These are phyloP conservation scores for Drosophila micromelanica DNA, from an alignment of 1,140 invertebrate genomes.

Conservation along the genomic window DNA sequence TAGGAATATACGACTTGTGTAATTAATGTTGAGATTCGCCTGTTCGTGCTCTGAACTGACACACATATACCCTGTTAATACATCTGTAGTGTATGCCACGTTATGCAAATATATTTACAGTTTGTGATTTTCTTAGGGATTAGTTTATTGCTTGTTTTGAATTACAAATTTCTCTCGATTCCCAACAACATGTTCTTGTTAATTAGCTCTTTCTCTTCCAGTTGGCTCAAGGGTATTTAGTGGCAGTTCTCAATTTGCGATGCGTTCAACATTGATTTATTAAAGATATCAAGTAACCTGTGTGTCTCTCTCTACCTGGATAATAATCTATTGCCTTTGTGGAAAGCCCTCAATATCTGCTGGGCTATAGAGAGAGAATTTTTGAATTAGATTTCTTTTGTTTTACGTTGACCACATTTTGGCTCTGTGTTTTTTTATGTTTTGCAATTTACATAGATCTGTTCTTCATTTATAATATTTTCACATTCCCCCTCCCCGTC, in stretches of 20 bases:
- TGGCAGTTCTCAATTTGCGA: neutral
- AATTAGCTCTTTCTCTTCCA: too few relatives aligned
- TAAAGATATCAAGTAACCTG: neutral
- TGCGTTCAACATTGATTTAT: neutral
- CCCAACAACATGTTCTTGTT: too few relatives aligned
- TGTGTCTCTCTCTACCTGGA: neutral
- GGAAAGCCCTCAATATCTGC: neutral
- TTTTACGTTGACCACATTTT: conserved; percentile 54
- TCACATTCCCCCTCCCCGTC: conserved; percentile 10
- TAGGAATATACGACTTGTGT: too few relatives aligned
- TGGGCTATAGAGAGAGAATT: conserved; percentile 11
- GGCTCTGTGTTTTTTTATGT: conserved; percentile 67
- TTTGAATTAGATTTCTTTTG: conserved; percentile 45
- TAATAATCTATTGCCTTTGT: neutral
- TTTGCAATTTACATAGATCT: conserved; percentile 71
- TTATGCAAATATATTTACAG: too few relatives aligned
- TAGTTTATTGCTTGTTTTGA: too few relatives aligned
- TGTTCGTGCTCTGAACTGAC: too few relatives aligned
- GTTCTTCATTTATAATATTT: conserved; percentile 77
- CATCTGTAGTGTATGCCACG: too few relatives aligned
- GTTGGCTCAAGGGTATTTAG: too few relatives aligned
- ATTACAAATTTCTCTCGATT: too few relatives aligned
- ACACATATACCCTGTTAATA: too few relatives aligned
- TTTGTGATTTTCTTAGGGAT: too few relatives aligned
- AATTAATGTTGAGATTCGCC: too few relatives aligned